Evolutionary conservation across 2,888 invertebrate species (phyloP).

Genomic region (Acleris literana): DNA sequence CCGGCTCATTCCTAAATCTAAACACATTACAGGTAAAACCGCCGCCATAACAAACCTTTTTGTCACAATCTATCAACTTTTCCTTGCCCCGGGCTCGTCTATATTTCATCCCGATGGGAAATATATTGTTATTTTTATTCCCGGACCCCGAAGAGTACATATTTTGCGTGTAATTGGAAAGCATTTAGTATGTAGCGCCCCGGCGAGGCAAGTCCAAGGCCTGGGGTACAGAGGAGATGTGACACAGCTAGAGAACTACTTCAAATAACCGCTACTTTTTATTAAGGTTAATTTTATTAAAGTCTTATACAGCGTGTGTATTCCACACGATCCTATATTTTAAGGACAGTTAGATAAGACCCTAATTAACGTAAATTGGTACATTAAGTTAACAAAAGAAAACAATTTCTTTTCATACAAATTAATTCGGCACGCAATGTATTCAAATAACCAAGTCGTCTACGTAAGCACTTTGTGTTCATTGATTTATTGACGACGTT

Average conservation of each 20-base stretch:
- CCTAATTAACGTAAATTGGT: too few species aligned
- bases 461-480: too few species aligned
- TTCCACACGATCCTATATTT: too few species aligned
- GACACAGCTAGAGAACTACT: not conserved
- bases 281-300: too few species aligned
- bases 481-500: too few species aligned
- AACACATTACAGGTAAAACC: conserved; percentile 1
- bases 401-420: too few species aligned
- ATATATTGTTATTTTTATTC: conserved; percentile 10
- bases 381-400: too few species aligned
- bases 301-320: too few species aligned
- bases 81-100: not conserved
- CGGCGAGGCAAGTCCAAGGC: not conserved
- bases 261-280: not conserved
- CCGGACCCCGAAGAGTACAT: conserved; percentile 1
- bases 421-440: too few species aligned
- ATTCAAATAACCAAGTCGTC: too few species aligned
- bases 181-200: conserved; percentile 12
- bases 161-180: conserved; percentile 10
- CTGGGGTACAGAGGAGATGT: not conserved
- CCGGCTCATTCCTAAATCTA: not conserved
- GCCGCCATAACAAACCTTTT: conserved; percentile 13
- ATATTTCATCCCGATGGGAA: conserved; percentile 16
- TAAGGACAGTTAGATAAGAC: too few species aligned
- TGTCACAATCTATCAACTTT: conserved; percentile 12